These are phyloP conservation scores for Amphiura filiformis DNA, from an alignment of 35 echinoderm and acorn worm species.

Conservation along the genomic window DNA sequence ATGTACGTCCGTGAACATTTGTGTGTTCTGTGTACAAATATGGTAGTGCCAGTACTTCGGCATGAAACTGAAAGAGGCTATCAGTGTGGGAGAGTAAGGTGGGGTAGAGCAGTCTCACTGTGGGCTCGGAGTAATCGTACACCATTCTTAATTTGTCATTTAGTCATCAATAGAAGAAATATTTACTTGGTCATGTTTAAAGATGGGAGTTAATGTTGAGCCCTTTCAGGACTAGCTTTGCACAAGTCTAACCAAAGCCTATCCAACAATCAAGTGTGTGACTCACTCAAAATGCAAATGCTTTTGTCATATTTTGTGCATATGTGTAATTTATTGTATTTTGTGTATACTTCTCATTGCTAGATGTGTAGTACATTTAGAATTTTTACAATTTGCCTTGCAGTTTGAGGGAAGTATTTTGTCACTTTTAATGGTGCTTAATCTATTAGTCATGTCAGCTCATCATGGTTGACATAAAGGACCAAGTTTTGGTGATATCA, in stretches of 20 bases:
- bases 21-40: not conserved
- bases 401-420: not conserved
- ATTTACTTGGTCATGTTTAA: not conserved
- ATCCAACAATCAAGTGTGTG: not conserved
- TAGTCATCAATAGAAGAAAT: not conserved
- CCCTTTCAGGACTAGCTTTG: not conserved
- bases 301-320: not conserved
- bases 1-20: not conserved
- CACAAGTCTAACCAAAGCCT: not conserved
- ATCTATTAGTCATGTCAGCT: no score
- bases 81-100: not conserved
- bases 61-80: not conserved
- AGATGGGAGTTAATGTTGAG: not conserved
- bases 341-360: not conserved
- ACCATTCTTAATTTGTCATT: not conserved
- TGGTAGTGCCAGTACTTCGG: not conserved
- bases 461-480: no score
- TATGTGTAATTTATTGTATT: not conserved
- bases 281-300: not conserved
- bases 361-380: not conserved
- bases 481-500: not conserved
- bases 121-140: not conserved
- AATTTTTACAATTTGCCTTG: not conserved
- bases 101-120: not conserved
- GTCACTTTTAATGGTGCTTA: not conserved